Percentiles rank a stretch among this genome's conserved stretches.
Conservation (phyloP, 2,797 vertebrate species). For the Sebastiscus albofasciatus region DNA sequence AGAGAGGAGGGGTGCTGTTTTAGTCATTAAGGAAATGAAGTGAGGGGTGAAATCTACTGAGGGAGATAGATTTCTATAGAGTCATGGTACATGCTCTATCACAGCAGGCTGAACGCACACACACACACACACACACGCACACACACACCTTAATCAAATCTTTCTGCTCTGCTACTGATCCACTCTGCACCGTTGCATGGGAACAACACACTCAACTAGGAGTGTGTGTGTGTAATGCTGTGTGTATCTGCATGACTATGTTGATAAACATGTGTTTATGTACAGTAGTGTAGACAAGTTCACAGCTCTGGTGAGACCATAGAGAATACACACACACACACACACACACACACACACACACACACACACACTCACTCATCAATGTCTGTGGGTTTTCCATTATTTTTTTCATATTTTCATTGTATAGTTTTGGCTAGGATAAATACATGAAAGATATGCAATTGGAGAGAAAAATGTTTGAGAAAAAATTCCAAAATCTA, state of each 20-base stretch:
- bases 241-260: slow-evolving; percentile 22
- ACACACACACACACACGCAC: slow-evolving; percentile 26
- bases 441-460: not conserved
- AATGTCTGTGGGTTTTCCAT: not conserved
- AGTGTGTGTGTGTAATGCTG: not conserved
- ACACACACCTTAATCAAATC: slow-evolving; percentile 41
- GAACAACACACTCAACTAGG: slow-evolving; percentile 26
- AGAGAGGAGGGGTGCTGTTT: slow-evolving; percentile 57
- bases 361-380: not conserved
- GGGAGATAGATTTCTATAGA: slow-evolving; percentile 71
- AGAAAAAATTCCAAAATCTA: not conserved
- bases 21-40: slow-evolving; percentile 79
- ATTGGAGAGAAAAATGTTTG: not conserved
- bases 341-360: too few species aligned
- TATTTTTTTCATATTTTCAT: not conserved
- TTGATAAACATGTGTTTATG: slow-evolving; percentile 28
- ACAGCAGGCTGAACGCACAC: slow-evolving; percentile 46
- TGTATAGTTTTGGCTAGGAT: not conserved
- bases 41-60: slow-evolving; percentile 77
- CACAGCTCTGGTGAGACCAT: not conserved
- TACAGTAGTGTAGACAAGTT: not conserved
- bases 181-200: slow-evolving; percentile 42
- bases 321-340: not conserved
- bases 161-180: slow-evolving; percentile 68
- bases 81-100: slow-evolving; percentile 78